Evolutionary conservation across 2,113 vertebrate genomes (phyloP), one percentile per base, ranked within the genome.

Genomic region (Seriola rivoliana): DNA sequence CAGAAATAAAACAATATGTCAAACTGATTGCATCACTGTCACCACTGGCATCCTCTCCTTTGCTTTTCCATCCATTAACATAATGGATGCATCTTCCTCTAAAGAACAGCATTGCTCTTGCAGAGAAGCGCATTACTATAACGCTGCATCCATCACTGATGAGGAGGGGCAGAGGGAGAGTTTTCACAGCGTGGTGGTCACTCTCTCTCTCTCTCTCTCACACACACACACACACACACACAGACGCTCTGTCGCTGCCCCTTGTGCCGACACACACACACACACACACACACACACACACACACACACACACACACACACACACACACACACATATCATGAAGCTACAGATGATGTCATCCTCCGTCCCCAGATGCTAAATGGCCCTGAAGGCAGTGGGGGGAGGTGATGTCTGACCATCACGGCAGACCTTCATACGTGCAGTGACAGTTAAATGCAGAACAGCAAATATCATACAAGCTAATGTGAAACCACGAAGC

Each of bases 261-360:
- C 62, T 67, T 21, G 6, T 69, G 71, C 80, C 4, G 11, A 69
- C 46, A 48, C 42, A n/a, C 36, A 23, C 57, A 68, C 48, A 71
- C 17, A 29, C 29, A 29, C 29, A 29, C 29, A 29, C 29, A 29
- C 25, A 29, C n/a, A n/a, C n/a, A n/a, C n/a, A n/a, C n/a, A n/a
- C n/a, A n/a, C n/a, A n/a, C n/a, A n/a, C n/a, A n/a, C n/a, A n/a
- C 46, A 48, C 42, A n/a, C 46, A 48, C 42, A n/a, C 36, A 23
- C 57, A 68, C 48, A 29, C 29, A 29, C 29, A 29, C 29, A 29
- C 29, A 29, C 29, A 29, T 2, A 29, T 29, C n/a, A 71, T 80
- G 72, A 75, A 70, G 63, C 64, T 19, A 70, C n/a, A 55, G 79
- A 85, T 89, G 87, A 93, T 86, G 83, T 92, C 84, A 89, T 86